phyloP scores from a whole-genome alignment of 2,888 invertebrate species.

The Synanthedon vespiformis region DNA sequence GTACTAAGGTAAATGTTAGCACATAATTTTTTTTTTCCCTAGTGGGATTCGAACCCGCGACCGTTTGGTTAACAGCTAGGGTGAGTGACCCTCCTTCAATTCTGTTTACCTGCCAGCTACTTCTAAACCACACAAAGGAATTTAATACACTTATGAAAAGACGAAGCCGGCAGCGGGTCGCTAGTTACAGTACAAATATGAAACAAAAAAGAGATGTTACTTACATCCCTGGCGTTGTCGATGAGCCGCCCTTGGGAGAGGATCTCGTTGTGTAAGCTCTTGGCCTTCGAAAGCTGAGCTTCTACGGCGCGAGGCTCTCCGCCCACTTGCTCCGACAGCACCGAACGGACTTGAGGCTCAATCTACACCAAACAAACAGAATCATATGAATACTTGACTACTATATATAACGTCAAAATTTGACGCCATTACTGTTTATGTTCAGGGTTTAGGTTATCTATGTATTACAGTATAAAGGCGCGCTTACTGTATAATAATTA shows the following conservation, averaged over 20 bases:
- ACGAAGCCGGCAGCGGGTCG: too few species aligned
- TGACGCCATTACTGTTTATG: background rate
- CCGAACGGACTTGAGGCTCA: conserved; percentile 80
- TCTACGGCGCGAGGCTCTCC: conserved; percentile 90
- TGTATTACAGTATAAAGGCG: too few species aligned
- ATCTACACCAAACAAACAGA: conserved; percentile 25
- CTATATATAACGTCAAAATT: background rate
- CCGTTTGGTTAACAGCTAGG: too few species aligned
- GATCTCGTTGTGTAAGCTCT: conserved; percentile 87
- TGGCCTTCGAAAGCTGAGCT: conserved; percentile 86
- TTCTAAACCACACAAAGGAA: background rate
- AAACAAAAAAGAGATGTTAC: conserved; percentile 14
- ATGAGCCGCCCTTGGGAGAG: conserved; percentile 87
- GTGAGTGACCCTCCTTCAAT: too few species aligned
- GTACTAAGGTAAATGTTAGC: too few species aligned
- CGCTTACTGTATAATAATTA: too few species aligned
- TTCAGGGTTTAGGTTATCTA: too few species aligned
- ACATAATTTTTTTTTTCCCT: too few species aligned
- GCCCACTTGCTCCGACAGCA: conserved; percentile 85
- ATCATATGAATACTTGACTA: too few species aligned
- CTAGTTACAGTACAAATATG: background rate
- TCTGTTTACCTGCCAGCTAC: too few species aligned
- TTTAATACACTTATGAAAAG: too few species aligned
- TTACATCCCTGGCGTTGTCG: conserved; percentile 82
- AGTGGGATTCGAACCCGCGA: too few species aligned